phyloP scores from a whole-genome alignment of 2,797 vertebrate genomes.

The Psittacula echo region DNA sequence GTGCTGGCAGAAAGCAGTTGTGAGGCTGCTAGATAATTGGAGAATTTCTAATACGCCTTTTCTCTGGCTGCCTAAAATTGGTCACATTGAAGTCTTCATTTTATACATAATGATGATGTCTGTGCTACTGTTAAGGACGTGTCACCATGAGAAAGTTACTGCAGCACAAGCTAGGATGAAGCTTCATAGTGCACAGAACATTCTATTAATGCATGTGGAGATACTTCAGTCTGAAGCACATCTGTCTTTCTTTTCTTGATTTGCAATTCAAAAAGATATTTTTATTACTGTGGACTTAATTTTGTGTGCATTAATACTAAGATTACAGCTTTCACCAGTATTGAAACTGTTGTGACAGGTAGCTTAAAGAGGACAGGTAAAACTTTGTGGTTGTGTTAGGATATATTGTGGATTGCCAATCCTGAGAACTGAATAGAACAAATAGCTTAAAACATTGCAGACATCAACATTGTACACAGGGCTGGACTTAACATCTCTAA shows the following conservation, averaged over 20 bases:
- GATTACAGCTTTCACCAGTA: background rate
- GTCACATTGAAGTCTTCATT: background rate
- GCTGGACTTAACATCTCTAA: conserved; percentile 25
- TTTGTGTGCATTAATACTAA: background rate
- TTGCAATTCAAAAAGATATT: conserved; percentile 7
- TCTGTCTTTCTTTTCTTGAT: background rate
- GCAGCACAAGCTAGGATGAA: background rate
- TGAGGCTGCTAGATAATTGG: background rate
- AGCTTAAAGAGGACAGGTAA: background rate
- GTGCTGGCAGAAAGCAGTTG: background rate
- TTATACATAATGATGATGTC: background rate
- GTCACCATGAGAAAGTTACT: background rate
- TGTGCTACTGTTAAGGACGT: background rate
- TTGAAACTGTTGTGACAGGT: background rate
- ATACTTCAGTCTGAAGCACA: background rate
- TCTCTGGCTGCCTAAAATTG: background rate
- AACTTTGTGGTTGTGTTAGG: background rate
- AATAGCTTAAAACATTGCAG: background rate
- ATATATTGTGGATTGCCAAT: background rate
- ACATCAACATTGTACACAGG: background rate
- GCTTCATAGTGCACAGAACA: background rate
- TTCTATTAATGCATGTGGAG: background rate
- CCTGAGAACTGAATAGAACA: conserved; percentile 6
- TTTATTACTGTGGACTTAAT: conserved; percentile 11
- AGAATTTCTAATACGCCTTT: conserved; percentile 24